These are phyloP conservation scores for Caenorhabditis sp. DNA, from an alignment of 2,888 invertebrate genomes.

Conservation along the genomic window DNA sequence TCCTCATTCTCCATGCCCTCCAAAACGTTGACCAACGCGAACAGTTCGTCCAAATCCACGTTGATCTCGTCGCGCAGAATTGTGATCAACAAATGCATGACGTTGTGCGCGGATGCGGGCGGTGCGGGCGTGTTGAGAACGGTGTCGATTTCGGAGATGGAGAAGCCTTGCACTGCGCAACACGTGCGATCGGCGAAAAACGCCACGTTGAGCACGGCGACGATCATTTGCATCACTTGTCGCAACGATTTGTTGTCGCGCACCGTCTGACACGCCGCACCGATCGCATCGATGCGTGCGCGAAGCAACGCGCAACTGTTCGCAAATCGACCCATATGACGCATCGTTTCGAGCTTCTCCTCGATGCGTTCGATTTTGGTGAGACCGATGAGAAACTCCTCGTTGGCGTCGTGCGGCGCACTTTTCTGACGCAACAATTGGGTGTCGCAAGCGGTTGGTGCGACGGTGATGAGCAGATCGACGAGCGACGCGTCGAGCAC, in stretches of 20 bases:
- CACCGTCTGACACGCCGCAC: slow-evolving; percentile 16
- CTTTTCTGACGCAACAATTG: slow-evolving; percentile 31
- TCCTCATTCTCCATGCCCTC: slow-evolving; percentile 27
- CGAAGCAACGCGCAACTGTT: slow-evolving; percentile 12
- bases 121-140: slow-evolving; percentile 15
- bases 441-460: slow-evolving; percentile 41
- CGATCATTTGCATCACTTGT: slow-evolving; percentile 35
- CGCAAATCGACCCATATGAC: slow-evolving; percentile 55
- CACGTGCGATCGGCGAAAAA: slow-evolving; percentile 35
- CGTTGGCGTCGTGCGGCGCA: slow-evolving; percentile 17
- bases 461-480: slow-evolving; percentile 23
- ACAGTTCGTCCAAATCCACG: slow-evolving; percentile 51
- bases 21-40: slow-evolving; percentile 40
- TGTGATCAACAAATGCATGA: slow-evolving; percentile 18
- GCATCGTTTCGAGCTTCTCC: slow-evolving; percentile 61
- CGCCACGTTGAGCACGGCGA: slow-evolving; percentile 33
- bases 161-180: slow-evolving; percentile 26
- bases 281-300: slow-evolving; percentile 21
- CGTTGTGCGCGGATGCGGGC: slow-evolving; percentile 13
- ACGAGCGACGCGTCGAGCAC: slow-evolving; percentile 21
- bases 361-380: slow-evolving; percentile 62
- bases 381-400: slow-evolving; percentile 44
- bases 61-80: slow-evolving; percentile 53
- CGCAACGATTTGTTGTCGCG: slow-evolving; percentile 39
- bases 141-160: background rate